Evolutionary conservation across 1,140 invertebrate genomes (phyloP).

Genomic region (Centruroides sculpturatus): DNA sequence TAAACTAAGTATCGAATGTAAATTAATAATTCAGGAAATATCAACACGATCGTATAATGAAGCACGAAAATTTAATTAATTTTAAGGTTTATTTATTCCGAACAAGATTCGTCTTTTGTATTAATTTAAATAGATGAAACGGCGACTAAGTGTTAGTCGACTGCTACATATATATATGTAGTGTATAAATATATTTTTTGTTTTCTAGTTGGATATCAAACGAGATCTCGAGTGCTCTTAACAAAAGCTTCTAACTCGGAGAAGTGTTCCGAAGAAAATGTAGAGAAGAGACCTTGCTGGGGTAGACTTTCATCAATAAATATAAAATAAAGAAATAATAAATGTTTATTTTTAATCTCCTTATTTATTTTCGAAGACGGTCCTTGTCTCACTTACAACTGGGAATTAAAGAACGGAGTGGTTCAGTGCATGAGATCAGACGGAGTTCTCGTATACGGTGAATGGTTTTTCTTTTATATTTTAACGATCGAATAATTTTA

Average conservation of each 20-base stretch:
- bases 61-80: too few species aligned
- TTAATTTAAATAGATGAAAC: too few species aligned
- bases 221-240: constrained; percentile 4
- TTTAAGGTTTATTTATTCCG: too few species aligned
- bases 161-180: too few species aligned
- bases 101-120: too few species aligned
- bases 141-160: too few species aligned
- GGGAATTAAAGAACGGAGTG: constrained; percentile 25
- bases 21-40: too few species aligned
- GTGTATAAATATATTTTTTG: not conserved
- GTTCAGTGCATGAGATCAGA: constrained; percentile 33
- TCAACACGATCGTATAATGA: too few species aligned
- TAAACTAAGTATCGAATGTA: too few species aligned
- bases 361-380: not conserved
- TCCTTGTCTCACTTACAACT: constrained; percentile 13
- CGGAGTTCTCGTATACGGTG: constrained; percentile 31
- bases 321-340: too few species aligned
- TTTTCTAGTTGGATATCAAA: constrained; percentile 6
- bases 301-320: constrained; percentile 4
- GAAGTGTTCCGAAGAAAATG: constrained; percentile 31
- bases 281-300: constrained; percentile 34
- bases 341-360: not conserved
- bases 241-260: constrained; percentile 19
- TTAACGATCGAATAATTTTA: too few species aligned
- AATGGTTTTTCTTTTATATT: constrained; percentile 1